phyloP scores from a whole-genome alignment of 2,113 vertebrate species.

The Dasyurus viverrinus region DNA sequence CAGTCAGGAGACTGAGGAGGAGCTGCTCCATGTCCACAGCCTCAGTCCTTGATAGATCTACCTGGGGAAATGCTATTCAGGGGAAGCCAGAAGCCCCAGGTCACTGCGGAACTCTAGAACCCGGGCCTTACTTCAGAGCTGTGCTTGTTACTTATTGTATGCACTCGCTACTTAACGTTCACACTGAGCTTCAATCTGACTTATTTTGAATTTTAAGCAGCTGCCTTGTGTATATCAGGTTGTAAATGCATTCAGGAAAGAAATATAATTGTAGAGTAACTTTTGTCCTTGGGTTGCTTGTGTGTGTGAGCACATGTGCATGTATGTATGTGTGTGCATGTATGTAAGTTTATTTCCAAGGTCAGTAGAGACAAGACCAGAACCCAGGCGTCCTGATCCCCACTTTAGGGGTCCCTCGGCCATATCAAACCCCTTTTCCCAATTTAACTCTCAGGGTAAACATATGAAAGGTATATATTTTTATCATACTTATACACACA shows the following conservation, averaged over 20 bases:
- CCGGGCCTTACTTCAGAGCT: not conserved
- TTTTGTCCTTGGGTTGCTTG: not conserved
- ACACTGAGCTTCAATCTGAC: not conserved
- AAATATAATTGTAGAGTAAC: not conserved
- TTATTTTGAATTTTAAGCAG: not conserved
- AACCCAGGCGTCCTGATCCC: not conserved
- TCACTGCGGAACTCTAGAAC: not conserved
- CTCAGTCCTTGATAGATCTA: not conserved
- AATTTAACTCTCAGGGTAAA: not conserved
- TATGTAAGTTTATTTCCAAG: not conserved
- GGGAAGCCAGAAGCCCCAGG: not conserved
- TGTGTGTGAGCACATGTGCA: no score
- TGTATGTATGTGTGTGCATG: not conserved
- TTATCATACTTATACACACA: not conserved
- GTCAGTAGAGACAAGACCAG: not conserved
- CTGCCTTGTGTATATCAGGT: not conserved
- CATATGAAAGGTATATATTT: not conserved
- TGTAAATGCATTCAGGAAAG: not conserved
- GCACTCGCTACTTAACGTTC: not conserved
- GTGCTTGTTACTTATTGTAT: not conserved
- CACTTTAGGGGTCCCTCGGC: not conserved
- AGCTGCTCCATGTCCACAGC: no score
- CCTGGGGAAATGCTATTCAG: not conserved
- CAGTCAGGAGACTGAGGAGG: no score
- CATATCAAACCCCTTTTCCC: not conserved